Percentiles rank a stretch among this genome's conserved stretches.
phyloP scores from a whole-genome alignment of 2,113 vertebrate species.

The Budorcas taxicolor region DNA sequence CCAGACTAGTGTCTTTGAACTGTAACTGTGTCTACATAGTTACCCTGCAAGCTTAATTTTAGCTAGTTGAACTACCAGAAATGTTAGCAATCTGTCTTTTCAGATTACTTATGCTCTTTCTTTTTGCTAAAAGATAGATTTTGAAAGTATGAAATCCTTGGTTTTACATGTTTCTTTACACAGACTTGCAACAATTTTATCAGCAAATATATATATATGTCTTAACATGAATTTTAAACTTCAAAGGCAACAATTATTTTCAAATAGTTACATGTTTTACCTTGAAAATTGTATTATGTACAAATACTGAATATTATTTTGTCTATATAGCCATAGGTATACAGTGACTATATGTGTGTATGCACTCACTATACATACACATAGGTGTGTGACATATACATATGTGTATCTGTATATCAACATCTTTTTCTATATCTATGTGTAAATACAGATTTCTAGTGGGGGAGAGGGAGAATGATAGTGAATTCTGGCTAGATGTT shows the following conservation, averaged over 20 bases:
- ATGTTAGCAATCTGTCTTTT: constrained; percentile 56
- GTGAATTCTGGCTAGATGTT: background rate
- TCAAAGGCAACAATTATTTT: constrained; percentile 29
- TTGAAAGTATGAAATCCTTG: constrained; percentile 7
- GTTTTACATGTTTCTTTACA: constrained; percentile 43
- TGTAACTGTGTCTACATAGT: background rate
- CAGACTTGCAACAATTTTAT: constrained; percentile 35
- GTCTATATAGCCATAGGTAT: background rate
- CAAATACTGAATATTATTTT: background rate
- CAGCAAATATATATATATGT: constrained; percentile 7
- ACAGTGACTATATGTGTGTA: background rate
- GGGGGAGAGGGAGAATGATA: background rate
- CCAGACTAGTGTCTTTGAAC: constrained; percentile 36
- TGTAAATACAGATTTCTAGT: background rate
- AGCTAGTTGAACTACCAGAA: constrained; percentile 48
- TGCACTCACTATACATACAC: background rate
- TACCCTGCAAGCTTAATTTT: constrained; percentile 46
- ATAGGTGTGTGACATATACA: background rate
- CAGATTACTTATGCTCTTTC: constrained; percentile 37
- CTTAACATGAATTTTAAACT: constrained; percentile 16
- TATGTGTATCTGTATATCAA: background rate
- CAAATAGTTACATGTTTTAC: constrained; percentile 18
- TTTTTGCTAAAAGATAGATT: constrained; percentile 52
- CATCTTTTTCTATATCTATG: background rate
- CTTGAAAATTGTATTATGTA: constrained; percentile 10